Conservation (phyloP, 2,888 invertebrate species). For the Amblyjoppa proteus region DNA sequence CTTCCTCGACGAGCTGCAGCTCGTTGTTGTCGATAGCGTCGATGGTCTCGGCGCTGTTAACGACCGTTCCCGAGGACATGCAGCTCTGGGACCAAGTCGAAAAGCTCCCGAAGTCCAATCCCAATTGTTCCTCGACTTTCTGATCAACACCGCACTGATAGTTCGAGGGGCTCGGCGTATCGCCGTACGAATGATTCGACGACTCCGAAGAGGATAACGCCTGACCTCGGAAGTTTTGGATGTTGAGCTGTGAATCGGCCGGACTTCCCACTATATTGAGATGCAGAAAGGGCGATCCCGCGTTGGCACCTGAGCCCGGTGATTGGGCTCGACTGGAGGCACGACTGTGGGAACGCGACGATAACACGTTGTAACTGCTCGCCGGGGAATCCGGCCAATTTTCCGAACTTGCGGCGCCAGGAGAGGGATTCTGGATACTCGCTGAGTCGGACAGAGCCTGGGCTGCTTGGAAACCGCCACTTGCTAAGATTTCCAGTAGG, state of each 20-base stretch:
- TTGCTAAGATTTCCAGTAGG: slow-evolving; percentile 72
- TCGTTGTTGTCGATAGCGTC: slow-evolving; percentile 72
- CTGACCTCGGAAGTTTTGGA: slow-evolving; percentile 59
- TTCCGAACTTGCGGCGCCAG: slow-evolving; percentile 68
- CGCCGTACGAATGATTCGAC: slow-evolving; percentile 76
- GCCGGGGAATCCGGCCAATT: slow-evolving; percentile 75
- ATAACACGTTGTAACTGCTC: slow-evolving; percentile 69
- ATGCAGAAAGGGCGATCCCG: slow-evolving; percentile 67
- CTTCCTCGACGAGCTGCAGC: slow-evolving; percentile 76
- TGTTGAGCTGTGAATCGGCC: slow-evolving; percentile 29
- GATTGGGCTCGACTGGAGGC: slow-evolving; percentile 75
- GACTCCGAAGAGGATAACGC: slow-evolving; percentile 76
- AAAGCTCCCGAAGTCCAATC: slow-evolving; percentile 66
- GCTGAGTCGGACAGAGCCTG: slow-evolving; percentile 68
- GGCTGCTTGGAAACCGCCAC: slow-evolving; percentile 73
- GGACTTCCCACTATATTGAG: slow-evolving; percentile 71
- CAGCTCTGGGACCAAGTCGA: slow-evolving; percentile 66
- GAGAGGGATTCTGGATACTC: slow-evolving; percentile 69
- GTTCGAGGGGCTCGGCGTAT: slow-evolving; percentile 77
- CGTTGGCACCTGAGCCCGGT: slow-evolving; percentile 68
- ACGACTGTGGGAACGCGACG: slow-evolving; percentile 73
- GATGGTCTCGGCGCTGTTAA: slow-evolving; percentile 68
- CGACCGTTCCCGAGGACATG: slow-evolving; percentile 71
- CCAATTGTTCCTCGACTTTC: slow-evolving; percentile 72
- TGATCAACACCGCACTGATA: slow-evolving; percentile 72